Percentiles rank a stretch among this genome's conserved stretches.
These are phyloP conservation scores for Emydoidea blandingii DNA, from an alignment of 2,797 vertebrate species.

Conservation along the genomic window DNA sequence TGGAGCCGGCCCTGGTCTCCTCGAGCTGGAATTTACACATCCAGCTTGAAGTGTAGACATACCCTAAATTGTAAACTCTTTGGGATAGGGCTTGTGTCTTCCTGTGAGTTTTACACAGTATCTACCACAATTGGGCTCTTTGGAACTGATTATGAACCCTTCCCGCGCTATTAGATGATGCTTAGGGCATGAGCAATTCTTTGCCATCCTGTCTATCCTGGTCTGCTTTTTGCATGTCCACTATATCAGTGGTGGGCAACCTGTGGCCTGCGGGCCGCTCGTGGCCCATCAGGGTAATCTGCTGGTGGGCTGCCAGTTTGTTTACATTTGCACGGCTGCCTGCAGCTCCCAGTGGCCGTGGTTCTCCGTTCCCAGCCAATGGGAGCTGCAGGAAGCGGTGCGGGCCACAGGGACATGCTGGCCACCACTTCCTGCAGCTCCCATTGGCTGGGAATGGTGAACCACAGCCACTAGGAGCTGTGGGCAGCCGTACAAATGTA, in stretches of 20 bases:
- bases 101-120: neutral
- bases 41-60: fast-evolving
- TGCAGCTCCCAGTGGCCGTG: too few species aligned
- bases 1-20: neutral
- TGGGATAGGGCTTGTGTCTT: neutral
- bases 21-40: neutral
- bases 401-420: too few species aligned
- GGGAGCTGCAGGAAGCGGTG: too few species aligned
- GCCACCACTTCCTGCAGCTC: too few species aligned
- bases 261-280: too few species aligned
- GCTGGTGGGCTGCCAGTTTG: too few species aligned
- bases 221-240: neutral
- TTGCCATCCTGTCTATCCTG: neutral
- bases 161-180: neutral
- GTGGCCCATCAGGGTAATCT: too few species aligned
- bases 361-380: too few species aligned
- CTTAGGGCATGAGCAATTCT: neutral
- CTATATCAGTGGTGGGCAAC: neutral
- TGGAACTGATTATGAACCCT: neutral
- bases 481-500: too few species aligned
- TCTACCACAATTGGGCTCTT: neutral
- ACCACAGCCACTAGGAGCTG: too few species aligned
- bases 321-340: too few species aligned
- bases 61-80: neutral
- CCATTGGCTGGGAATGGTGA: too few species aligned